These are phyloP conservation scores for Chaetogeoica ovagalla DNA, from an alignment of 2,888 invertebrate species.

Conservation along the genomic window DNA sequence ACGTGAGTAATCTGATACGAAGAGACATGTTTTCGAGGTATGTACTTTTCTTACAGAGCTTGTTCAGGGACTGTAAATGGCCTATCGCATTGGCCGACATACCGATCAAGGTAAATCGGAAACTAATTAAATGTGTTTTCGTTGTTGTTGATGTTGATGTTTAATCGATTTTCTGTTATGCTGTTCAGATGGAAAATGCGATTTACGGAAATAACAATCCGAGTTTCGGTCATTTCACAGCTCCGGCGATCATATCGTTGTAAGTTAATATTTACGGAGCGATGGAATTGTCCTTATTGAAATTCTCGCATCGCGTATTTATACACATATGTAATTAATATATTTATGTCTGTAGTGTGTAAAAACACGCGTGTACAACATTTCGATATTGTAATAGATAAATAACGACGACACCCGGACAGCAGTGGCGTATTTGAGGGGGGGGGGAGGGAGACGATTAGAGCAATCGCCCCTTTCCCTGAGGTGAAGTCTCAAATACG, in stretches of 20 bases:
- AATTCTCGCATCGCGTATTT: too few species aligned
- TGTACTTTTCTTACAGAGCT: conserved; percentile 54
- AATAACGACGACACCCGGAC: too few species aligned
- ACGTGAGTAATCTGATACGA: conserved; percentile 55
- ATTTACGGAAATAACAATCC: conserved; percentile 56
- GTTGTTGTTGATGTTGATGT: neutral
- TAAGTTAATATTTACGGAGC: conserved; percentile 53
- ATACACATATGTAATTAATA: too few species aligned
- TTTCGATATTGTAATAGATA: too few species aligned
- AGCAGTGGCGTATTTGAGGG: too few species aligned
- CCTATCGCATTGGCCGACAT: conserved; percentile 55
- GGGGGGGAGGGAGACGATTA: too few species aligned
- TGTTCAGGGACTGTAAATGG: conserved; percentile 56
- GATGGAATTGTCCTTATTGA: neutral
- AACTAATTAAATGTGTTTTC: neutral
- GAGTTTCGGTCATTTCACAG: conserved; percentile 56
- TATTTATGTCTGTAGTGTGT: too few species aligned
- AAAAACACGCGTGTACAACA: too few species aligned
- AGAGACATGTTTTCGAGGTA: conserved; percentile 55
- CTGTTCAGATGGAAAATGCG: conserved; percentile 55
- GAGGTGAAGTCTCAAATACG: too few species aligned
- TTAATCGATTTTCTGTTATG: conserved; percentile 26
- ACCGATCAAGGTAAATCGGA: conserved; percentile 55
- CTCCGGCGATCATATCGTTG: conserved; percentile 56
- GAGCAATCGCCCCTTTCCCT: too few species aligned